phyloP scores from a whole-genome alignment of 2,888 invertebrate species.

The Nomada hirtipes region DNA sequence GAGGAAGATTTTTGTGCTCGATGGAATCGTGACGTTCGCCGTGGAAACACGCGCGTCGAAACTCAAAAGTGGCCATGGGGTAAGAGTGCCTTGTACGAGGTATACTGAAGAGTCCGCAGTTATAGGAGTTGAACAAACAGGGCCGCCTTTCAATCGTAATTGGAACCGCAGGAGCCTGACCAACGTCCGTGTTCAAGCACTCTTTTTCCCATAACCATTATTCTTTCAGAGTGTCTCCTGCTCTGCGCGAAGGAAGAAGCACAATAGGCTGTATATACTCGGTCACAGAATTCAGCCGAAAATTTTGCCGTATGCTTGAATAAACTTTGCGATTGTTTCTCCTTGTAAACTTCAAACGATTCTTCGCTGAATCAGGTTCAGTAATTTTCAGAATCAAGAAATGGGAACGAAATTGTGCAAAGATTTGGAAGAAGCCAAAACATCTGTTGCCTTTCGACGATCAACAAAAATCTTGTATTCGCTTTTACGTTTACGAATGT shows the following conservation, averaged over 20 bases:
- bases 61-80: slow-evolving; percentile 72
- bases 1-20: slow-evolving; percentile 18
- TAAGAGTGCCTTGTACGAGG: slow-evolving; percentile 68
- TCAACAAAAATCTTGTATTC: background rate
- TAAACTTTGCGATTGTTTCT: slow-evolving; percentile 8
- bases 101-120: slow-evolving; percentile 72
- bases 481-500: background rate
- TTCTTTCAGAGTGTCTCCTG: slow-evolving; percentile 79
- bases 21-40: slow-evolving; percentile 57
- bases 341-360: too few species aligned
- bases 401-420: too few species aligned
- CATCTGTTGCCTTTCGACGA: background rate
- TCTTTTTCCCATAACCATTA: slow-evolving; percentile 81
- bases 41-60: slow-evolving; percentile 69
- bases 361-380: too few species aligned
- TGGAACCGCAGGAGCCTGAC: slow-evolving; percentile 82
- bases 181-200: slow-evolving; percentile 84
- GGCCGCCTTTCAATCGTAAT: slow-evolving; percentile 79
- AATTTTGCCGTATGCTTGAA: slow-evolving; percentile 18
- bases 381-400: too few species aligned
- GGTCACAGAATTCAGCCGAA: slow-evolving; percentile 1
- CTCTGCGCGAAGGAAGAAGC: slow-evolving; percentile 67
- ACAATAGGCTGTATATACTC: slow-evolving; percentile 67
- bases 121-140: slow-evolving; percentile 69
- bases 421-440: background rate